Evolutionary conservation across 2,888 invertebrate genomes (phyloP).

Genomic region (Tryphoninae sp.): DNA sequence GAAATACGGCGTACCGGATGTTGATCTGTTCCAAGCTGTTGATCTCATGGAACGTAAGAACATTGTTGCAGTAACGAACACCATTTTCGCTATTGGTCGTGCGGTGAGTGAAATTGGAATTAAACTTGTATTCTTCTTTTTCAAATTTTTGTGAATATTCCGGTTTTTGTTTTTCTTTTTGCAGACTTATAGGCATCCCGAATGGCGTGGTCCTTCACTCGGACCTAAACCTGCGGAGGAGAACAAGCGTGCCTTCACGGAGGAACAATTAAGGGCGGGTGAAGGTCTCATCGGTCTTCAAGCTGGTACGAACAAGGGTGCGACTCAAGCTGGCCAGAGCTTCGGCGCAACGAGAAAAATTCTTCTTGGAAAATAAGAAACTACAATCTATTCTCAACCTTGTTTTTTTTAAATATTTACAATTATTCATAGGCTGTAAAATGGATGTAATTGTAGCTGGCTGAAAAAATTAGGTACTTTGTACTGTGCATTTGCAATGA

Average conservation of each 20-base stretch:
- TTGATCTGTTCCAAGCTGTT: slow-evolving; percentile 94
- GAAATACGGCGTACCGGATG: slow-evolving; percentile 92
- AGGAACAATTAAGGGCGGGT: slow-evolving; percentile 89
- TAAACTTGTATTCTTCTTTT: slow-evolving; percentile 1
- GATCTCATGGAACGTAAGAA: slow-evolving; percentile 96
- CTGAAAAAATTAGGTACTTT: background rate
- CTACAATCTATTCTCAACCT: slow-evolving; percentile 26
- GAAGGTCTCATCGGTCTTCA: slow-evolving; percentile 93
- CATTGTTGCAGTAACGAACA: slow-evolving; percentile 92
- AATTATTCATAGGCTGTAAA: background rate
- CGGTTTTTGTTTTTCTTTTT: slow-evolving; percentile 60
- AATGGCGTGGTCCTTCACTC: slow-evolving; percentile 91
- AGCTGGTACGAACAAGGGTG: slow-evolving; percentile 93
- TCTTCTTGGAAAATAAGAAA: slow-evolving; percentile 87
- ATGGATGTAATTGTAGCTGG: background rate
- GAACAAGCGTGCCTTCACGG: slow-evolving; percentile 84
- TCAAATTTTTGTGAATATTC: background rate
- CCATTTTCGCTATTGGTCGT: slow-evolving; percentile 93
- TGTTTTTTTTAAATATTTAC: slow-evolving; percentile 13
- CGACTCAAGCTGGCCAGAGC: slow-evolving; percentile 92
- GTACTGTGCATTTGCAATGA: background rate
- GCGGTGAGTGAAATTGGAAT: slow-evolving; percentile 84
- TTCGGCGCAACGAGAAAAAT: slow-evolving; percentile 93
- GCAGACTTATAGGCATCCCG: slow-evolving; percentile 90
- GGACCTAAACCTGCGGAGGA: slow-evolving; percentile 95